A percentile compares a stretch with the other conserved stretches of the same genome.
Conservation (phyloP, 2,113 vertebrate species). For the Trematocara unimaculatum region DNA sequence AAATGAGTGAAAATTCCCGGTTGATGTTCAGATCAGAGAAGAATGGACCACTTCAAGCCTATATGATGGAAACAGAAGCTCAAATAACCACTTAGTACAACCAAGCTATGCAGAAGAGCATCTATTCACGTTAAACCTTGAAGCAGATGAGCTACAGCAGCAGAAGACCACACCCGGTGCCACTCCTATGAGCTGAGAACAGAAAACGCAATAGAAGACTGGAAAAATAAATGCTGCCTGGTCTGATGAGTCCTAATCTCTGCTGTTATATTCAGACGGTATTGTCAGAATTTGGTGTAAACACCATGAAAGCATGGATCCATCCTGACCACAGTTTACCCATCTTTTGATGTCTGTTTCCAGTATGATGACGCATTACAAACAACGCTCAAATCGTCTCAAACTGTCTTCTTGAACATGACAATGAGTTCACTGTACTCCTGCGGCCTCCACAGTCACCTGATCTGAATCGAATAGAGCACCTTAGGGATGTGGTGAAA, state of each 20-base stretch:
- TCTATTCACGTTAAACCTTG: background rate
- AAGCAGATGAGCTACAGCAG: background rate
- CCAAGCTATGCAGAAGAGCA: background rate
- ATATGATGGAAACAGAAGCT: background rate
- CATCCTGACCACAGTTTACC: background rate
- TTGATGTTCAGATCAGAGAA: background rate
- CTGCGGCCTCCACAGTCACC: too few relatives aligned
- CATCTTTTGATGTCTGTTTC: background rate
- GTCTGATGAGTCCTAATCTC: background rate
- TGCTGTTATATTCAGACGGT: background rate
- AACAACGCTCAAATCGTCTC: background rate
- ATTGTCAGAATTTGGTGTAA: background rate
- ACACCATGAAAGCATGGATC: background rate
- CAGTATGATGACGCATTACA: background rate
- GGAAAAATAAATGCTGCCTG: background rate
- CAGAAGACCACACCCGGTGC: accelerated
- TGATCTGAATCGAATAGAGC: background rate
- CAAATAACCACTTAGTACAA: background rate
- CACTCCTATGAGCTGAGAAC: background rate
- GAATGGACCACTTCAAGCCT: background rate
- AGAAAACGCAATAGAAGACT: accelerated
- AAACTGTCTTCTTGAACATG: background rate
- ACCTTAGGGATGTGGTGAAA: accelerated
- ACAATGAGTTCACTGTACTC: background rate
- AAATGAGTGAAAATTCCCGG: accelerated